Base-by-base conservation (phyloP, 2,888 invertebrate species). In the Chrysopilus asiliformis region DNA sequence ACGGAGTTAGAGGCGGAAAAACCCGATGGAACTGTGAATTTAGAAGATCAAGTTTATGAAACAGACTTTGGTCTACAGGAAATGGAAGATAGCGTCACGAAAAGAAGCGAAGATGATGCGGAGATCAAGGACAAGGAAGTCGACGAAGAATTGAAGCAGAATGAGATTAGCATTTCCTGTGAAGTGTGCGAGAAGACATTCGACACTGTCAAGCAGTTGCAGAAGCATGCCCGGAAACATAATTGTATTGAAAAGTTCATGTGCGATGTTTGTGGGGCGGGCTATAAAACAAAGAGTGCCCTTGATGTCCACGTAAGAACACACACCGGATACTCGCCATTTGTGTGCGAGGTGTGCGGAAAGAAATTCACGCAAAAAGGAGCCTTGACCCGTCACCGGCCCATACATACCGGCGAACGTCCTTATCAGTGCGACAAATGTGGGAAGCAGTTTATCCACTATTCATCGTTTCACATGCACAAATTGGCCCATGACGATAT, bases 321-420 rank as follows among this genome's bases (percentile, higher is more conserved):
- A 58, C 69, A 71, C 44, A 64, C 65, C 41, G 67, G 67, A 16
- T 53, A 61, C 16, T 62, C 61, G 53, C 65, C 66, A 14, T 66
- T 60, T 43, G 57, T 60, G 16, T 72, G 71, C 49, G 50, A 52
- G 10, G 55, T 59, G 39, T 72, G 71, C 47, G 56, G 61, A 4
- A 71, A 71, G 47, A 58, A 61, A 22, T 72, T 71, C 46, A 70
- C 69, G 3, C 70, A 70, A 47, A 71, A 70, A 50, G 64, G 62
- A 9, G 66, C 68, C 2, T 52, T 71, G 12, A 60, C 63, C 46
- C 56, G 71, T 25, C 71, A 71, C 49, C 47, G 65, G 40, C 64
- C 66, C 5, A 64, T 71, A 38, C 71, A 71, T 47, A 70, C 70
- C 2, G 69, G 68, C 2, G 64, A 64, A 43, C 53, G 52, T 25